Evolutionary conservation across 1,140 invertebrate genomes (phyloP).

Genomic region (Aphelenchoides besseyi): DNA sequence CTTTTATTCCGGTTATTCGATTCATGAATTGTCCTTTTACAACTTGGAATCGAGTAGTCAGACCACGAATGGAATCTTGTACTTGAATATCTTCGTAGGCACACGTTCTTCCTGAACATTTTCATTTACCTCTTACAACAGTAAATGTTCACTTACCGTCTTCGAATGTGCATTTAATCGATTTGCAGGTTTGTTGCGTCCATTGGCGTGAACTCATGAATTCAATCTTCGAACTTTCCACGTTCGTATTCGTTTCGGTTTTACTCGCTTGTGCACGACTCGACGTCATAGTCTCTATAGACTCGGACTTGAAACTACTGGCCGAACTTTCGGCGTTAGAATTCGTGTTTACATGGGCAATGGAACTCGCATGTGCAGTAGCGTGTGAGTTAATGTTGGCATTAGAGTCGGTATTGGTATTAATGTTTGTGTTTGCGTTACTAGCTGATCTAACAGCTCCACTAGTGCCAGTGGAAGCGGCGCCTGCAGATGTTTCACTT

Average conservation of each 20-base stretch:
- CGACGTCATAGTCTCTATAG: neutral
- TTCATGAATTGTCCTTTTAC: slow-evolving; percentile 62
- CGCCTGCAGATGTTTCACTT: neutral
- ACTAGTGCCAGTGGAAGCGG: neutral
- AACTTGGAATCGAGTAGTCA: slow-evolving; percentile 60
- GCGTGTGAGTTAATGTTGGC: too few relatives aligned
- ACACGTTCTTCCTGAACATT: slow-evolving; percentile 51
- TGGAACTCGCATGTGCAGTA: neutral
- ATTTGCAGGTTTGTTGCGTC: slow-evolving; percentile 32
- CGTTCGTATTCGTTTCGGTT: neutral
- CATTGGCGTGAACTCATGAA: neutral
- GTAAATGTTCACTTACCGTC: slow-evolving; percentile 36
- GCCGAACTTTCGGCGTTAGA: neutral
- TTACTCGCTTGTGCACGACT: neutral
- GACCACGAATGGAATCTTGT: slow-evolving; percentile 52
- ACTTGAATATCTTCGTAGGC: slow-evolving; percentile 55
- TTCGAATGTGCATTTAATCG: slow-evolving; percentile 59
- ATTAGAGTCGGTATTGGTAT: too few relatives aligned
- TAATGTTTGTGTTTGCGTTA: too few relatives aligned
- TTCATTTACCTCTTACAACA: neutral
- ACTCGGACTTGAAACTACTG: neutral
- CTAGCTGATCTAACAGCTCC: too few relatives aligned
- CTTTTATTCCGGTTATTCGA: slow-evolving; percentile 57
- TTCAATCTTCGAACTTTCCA: neutral
- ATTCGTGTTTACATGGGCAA: neutral